phyloP scores from a whole-genome alignment of 2,888 invertebrate species.

The Troilus luridus region DNA sequence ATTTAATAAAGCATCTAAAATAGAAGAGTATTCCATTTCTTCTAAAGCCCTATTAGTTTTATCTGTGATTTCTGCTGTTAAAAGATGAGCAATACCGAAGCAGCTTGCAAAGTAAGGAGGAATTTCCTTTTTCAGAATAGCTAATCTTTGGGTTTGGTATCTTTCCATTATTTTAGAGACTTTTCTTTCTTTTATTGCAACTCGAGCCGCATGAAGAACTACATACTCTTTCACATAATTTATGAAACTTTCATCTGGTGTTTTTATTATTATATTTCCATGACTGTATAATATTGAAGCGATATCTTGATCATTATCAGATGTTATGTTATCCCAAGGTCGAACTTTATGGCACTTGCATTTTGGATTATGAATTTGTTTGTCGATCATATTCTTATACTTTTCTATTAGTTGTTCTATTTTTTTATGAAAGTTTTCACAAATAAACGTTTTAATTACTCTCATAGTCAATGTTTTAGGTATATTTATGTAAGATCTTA shows the following conservation, averaged over 20 bases:
- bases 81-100: conserved; percentile 52
- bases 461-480: conserved; percentile 30
- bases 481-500: neutral
- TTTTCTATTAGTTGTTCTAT: conserved; percentile 1
- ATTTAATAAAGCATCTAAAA: conserved; percentile 37
- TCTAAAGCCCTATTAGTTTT: conserved; percentile 34
- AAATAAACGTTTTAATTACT: conserved; percentile 47
- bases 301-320: neutral
- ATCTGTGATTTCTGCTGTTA: conserved; percentile 35
- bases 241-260: conserved; percentile 41
- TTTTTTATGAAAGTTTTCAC: conserved; percentile 16
- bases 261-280: conserved; percentile 44
- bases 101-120: conserved; percentile 53
- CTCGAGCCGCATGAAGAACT: conserved; percentile 21
- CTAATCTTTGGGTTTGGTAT: conserved; percentile 29
- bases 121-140: conserved; percentile 32
- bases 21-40: conserved; percentile 21
- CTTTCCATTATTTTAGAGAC: neutral
- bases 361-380: neutral
- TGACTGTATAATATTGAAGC: conserved; percentile 18
- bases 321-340: conserved; percentile 34
- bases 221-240: conserved; percentile 37
- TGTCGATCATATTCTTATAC: conserved; percentile 2
- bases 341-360: conserved; percentile 47
- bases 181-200: conserved; percentile 23